phyloP scores from a whole-genome alignment of 2,888 invertebrate species.

The Spisula solida region DNA sequence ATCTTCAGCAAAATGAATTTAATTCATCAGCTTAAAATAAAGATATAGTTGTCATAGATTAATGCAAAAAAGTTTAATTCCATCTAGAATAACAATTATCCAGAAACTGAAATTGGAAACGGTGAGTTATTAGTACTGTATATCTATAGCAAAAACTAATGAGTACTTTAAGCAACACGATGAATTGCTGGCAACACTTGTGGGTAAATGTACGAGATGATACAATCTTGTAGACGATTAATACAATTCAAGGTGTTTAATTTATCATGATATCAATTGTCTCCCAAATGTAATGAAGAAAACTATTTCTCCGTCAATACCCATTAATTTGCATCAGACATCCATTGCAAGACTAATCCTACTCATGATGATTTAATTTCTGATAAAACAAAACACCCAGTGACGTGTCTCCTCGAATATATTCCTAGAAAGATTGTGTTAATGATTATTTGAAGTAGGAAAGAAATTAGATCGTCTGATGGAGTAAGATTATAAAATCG shows the following conservation, averaged over 20 bases:
- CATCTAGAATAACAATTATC: too few species aligned
- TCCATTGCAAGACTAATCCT: background rate
- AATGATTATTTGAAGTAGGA: background rate
- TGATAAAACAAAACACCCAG: conserved; percentile 1
- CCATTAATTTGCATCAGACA: conserved; percentile 20
- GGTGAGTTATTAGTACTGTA: too few species aligned
- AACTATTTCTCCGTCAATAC: background rate
- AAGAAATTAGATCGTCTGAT: background rate
- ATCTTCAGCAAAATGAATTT: too few species aligned
- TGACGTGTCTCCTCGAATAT: background rate
- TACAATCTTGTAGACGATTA: background rate
- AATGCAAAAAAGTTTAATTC: too few species aligned
- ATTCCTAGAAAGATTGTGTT: background rate
- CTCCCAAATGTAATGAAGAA: conserved; percentile 7
- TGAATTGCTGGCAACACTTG: too few species aligned
- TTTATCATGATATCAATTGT: conserved; percentile 1
- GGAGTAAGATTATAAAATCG: background rate
- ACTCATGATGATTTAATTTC: conserved; percentile 24
- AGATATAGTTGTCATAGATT: too few species aligned
- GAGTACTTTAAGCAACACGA: too few species aligned
- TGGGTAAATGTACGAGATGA: background rate
- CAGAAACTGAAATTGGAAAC: too few species aligned
- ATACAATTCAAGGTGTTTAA: background rate
- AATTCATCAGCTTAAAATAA: too few species aligned
- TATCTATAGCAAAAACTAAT: too few species aligned